phyloP scores from a whole-genome alignment of 1,140 invertebrate genomes.

The Calephelis virginiensis region DNA sequence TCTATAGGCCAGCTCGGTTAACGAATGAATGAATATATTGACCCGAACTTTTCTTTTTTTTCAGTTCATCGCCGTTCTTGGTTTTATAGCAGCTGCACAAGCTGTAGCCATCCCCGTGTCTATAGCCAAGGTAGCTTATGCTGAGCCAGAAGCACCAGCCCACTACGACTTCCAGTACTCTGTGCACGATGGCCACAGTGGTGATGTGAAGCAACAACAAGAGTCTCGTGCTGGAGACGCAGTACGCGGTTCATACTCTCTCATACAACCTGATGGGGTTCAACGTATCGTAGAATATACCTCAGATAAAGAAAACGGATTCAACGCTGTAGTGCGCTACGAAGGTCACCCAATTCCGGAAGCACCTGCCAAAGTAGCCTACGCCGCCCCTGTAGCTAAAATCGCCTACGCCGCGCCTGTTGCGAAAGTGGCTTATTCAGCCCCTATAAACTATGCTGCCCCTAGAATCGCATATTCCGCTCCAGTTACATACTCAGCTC shows the following conservation, averaged over 20 bases:
- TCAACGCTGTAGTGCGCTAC: conserved; percentile 60
- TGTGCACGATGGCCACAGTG: conserved; percentile 80
- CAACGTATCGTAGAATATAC: conserved; percentile 82
- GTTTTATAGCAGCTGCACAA: conserved; percentile 24
- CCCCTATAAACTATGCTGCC: conserved; percentile 32
- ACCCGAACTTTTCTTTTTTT: conserved; percentile 18
- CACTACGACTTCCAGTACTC: conserved; percentile 84
- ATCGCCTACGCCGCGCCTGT: conserved; percentile 43
- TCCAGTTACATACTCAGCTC: conserved; percentile 32
- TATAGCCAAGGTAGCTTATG: conserved; percentile 46
- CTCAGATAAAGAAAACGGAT: conserved; percentile 45
- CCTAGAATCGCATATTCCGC: conserved; percentile 81
- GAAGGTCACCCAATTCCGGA: conserved; percentile 46
- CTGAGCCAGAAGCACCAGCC: conserved; percentile 78
- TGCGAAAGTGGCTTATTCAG: conserved; percentile 42
- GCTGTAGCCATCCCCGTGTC: conserved; percentile 49
- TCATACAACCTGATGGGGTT: conserved; percentile 77
- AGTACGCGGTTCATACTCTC: conserved; percentile 79
- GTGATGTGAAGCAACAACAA: conserved; percentile 70
- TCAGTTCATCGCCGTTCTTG: conserved; percentile 53
- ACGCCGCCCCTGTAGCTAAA: conserved; percentile 43
- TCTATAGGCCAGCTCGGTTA: too few species aligned
- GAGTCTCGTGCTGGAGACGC: conserved; percentile 76
- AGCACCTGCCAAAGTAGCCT: conserved; percentile 42
- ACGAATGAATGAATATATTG: too few species aligned